Evolutionary conservation across 1,140 invertebrate genomes (phyloP), one percentile per base, ranked within the genome.

Genomic region (Bombus sibiricus): DNA sequence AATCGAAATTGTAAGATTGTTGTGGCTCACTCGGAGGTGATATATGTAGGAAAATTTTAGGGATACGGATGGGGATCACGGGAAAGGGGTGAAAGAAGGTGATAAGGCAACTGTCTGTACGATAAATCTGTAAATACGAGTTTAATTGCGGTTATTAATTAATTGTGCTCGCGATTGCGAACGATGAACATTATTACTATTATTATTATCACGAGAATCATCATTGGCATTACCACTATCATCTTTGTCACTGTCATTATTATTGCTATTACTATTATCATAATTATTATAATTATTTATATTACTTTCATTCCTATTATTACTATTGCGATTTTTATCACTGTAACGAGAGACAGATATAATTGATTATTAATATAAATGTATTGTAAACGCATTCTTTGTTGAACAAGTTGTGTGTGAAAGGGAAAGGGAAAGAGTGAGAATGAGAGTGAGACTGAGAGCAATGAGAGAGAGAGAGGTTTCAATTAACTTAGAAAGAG

Each of bases 91-190:
- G 9, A 18, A 82, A 32, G 72, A 32, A 64, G 25, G 69, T n/a
- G 57, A 34, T 37, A 34, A 59, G 72, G 25, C 25, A 64, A 76
- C 80, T 59, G 69, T 73, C 69, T 88, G 83, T 90, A 90, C 53
- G 88, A 90, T 90, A 89, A 80, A 15, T 32, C 83, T 95, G 94
- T 95, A 95, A 92, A 95, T 95, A 95, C 86, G 92, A 86, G 89
- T 57, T 91, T 93, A 93, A 92, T 92, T 90, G 89, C 92, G 86
- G 84, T 93, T 82, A 66, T 9, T 32, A 22, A 64, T 82, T 93
- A 86, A 93, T 92, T 83, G 82, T 82, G n/a, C 43, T 59, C 22
- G 43, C 74, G 37, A 41, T 22, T 53, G 57, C 71, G 53, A 39
- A 62, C 68, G 62, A 41, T 47, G 57, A 39, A 66, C 64, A 68